phyloP scores from a whole-genome alignment of 2,113 vertebrate genomes.

The Paracyprichromis sp. region DNA sequence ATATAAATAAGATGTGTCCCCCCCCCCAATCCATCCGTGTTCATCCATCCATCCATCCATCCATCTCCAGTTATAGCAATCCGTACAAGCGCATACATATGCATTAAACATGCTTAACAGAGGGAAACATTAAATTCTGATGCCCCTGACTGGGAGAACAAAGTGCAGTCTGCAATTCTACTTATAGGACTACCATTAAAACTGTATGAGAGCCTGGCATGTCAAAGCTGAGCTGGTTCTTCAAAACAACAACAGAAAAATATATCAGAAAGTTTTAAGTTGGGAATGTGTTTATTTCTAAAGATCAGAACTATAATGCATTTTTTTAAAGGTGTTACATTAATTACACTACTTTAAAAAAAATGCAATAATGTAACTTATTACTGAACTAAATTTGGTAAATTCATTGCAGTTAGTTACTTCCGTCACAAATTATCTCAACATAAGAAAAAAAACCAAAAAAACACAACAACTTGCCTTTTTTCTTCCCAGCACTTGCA shows the following conservation, averaged over 20 bases:
- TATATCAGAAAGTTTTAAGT: neutral
- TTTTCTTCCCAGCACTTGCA: neutral
- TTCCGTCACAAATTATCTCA: neutral
- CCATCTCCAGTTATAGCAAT: neutral
- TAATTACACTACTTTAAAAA: neutral
- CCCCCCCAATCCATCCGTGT: neutral
- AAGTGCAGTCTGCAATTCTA: slow-evolving; percentile 7
- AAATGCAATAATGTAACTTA: neutral
- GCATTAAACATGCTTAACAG: neutral
- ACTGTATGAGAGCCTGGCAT: neutral
- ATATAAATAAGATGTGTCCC: neutral
- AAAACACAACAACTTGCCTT: neutral
- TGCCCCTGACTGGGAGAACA: neutral
- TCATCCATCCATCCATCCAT: neutral
- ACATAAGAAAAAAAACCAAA: accelerated
- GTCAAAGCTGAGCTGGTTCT: neutral
- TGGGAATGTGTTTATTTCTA: neutral
- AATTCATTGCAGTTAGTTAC: neutral
- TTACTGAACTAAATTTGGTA: neutral
- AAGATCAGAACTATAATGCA: neutral
- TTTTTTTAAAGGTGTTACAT: neutral
- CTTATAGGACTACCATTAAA: slow-evolving; percentile 1
- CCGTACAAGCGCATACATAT: neutral
- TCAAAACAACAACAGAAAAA: neutral
- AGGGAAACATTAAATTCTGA: neutral